These are phyloP conservation scores for Pasiphila rectangulata DNA, from an alignment of 2,888 invertebrate genomes.

Conservation along the genomic window DNA sequence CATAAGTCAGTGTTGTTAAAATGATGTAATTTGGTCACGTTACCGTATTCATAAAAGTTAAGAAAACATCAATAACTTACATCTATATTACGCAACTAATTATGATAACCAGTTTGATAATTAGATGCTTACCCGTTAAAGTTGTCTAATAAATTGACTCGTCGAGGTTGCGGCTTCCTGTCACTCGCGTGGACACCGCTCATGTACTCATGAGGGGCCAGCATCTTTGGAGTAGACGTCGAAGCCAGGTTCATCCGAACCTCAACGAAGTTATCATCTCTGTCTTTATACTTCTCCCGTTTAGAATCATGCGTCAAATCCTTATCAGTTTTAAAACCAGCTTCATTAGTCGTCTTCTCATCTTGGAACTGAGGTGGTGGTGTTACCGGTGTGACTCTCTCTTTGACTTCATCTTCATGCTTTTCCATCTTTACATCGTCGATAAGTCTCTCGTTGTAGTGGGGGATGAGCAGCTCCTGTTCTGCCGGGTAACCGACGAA, in stretches of 20 bases:
- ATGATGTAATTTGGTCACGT: neutral
- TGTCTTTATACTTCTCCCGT: slow-evolving; percentile 70
- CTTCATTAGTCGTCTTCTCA: slow-evolving; percentile 58
- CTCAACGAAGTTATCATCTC: slow-evolving; percentile 61
- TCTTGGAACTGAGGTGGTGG: slow-evolving; percentile 77
- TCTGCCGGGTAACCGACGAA: slow-evolving; percentile 64
- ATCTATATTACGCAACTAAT: slow-evolving; percentile 6
- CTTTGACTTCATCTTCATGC: slow-evolving; percentile 45
- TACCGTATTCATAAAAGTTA: neutral
- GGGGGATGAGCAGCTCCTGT: slow-evolving; percentile 66
- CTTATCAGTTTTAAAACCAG: slow-evolving; percentile 57
- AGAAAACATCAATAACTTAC: slow-evolving; percentile 10
- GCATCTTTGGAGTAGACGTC: slow-evolving; percentile 76
- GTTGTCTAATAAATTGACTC: slow-evolving; percentile 64
- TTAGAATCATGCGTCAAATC: slow-evolving; percentile 69
- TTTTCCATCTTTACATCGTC: slow-evolving; percentile 52
- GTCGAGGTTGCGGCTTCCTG: slow-evolving; percentile 50
- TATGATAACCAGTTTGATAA: slow-evolving; percentile 12
- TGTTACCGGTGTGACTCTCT: slow-evolving; percentile 62
- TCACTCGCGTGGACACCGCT: slow-evolving; percentile 47
- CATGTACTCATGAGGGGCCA: slow-evolving; percentile 67
- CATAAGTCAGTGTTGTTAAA: no score
- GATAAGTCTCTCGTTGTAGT: slow-evolving; percentile 68
- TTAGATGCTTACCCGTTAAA: slow-evolving; percentile 63
- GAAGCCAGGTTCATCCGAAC: slow-evolving; percentile 70